Percentiles rank a stretch among this genome's conserved stretches.
phyloP scores from a whole-genome alignment of 2,888 invertebrate genomes.

The Phyto melanocephala region DNA sequence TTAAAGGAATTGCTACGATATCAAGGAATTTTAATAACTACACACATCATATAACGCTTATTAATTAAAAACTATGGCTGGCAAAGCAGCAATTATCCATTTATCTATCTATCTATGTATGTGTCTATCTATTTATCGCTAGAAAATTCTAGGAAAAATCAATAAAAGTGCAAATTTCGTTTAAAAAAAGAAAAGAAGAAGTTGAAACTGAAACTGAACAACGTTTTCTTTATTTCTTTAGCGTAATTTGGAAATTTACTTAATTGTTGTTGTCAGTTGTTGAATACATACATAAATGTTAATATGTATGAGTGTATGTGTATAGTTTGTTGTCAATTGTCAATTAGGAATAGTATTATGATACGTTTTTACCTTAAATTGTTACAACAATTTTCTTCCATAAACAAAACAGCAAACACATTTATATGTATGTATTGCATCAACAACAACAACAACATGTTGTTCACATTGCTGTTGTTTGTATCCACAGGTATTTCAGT shows the following conservation, averaged over 20 bases:
- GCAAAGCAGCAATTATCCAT: conserved; percentile 7
- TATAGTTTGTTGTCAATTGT: conserved; percentile 50
- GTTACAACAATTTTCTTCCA: conserved; percentile 24
- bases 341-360: conserved; percentile 45
- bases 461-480: conserved; percentile 4
- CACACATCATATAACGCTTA: conserved; percentile 62
- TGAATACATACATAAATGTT: too few relatives aligned
- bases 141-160: conserved; percentile 46
- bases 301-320: too few relatives aligned
- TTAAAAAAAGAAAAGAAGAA: conserved; percentile 3
- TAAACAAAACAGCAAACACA: too few relatives aligned
- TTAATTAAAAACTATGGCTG: conserved; percentile 47
- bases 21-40: conserved; percentile 62
- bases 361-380: conserved; percentile 40
- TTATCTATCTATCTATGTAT: too few relatives aligned
- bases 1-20: conserved; percentile 22
- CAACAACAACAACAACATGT: conserved; percentile 12
- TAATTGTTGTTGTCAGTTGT: conserved; percentile 32
- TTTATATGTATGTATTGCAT: too few relatives aligned
- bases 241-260: too few relatives aligned
- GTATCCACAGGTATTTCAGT: conserved; percentile 50
- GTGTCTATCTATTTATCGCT: too few relatives aligned
- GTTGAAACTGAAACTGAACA: too few relatives aligned
- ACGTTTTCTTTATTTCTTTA: too few relatives aligned
- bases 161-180: conserved; percentile 32